Evolutionary conservation across 2,113 vertebrate species (phyloP), one percentile per base, ranked within the genome.

Genomic region (Connochaetes taurinus): DNA sequence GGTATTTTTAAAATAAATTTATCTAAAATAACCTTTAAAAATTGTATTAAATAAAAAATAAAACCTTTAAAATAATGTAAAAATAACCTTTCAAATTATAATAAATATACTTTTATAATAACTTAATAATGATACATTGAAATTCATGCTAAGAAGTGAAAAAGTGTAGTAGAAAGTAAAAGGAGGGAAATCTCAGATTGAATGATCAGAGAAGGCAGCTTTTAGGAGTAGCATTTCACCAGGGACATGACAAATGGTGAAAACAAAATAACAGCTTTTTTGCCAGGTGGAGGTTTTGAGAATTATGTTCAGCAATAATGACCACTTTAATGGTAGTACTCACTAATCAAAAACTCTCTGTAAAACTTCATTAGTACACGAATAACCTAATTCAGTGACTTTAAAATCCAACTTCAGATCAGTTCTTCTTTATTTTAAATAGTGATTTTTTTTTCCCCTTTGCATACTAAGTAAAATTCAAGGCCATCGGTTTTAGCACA

Each of bases 371-470:
- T 92, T 97, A 62, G 27, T 97, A 52, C 7, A 2, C 43, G 6
- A 95, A 47, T 92, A 82, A 45, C 19, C 33, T 92, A 87, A 96
- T 90, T 90, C 12, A 57, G 2, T 95, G 15, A 91, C 19, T 84
- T 94, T 40, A 95, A 47, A 78, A 74, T 94, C 36, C 67, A 89
- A 45, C 96, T 96, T 89, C 31, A 96, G 23, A 55, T 83, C 31
- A 71, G 3, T 43, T 88, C 17, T 87, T 58, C 78, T 58, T 89
- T 62, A 67, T 93, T 96, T 97, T 90, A 87, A 92, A 17, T 74
- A 60, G 57, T 83, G 17, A 57, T 82, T 53, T 15, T 23, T 23
- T 33, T 55, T 71, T 91, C 60, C 8, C 29, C 23, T 85, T 91
- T 94, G 29, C 33, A 60, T 52, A 36, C 23, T 57, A 25, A 93